These are phyloP conservation scores for Pseudorasbora parva DNA, from an alignment of 2,113 vertebrate genomes.

Conservation along the genomic window DNA sequence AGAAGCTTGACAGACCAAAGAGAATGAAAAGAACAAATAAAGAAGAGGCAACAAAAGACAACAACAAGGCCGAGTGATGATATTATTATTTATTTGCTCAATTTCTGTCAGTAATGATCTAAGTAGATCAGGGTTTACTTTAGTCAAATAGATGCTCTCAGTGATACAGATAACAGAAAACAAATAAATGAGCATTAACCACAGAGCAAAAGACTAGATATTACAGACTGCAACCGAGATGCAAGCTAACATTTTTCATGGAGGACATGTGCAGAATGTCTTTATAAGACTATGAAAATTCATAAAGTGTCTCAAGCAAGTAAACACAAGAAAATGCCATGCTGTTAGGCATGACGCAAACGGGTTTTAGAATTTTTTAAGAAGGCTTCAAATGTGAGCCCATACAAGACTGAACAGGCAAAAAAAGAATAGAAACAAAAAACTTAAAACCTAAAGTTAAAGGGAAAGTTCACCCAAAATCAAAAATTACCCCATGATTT, in stretches of 20 bases:
- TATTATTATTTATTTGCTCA: neutral
- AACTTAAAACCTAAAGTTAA: too few species aligned
- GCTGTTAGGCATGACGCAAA: neutral
- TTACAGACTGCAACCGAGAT: neutral
- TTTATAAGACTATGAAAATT: neutral
- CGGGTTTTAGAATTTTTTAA: neutral
- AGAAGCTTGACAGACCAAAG: neutral
- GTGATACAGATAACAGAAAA: constrained; percentile 1
- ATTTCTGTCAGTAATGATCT: neutral
- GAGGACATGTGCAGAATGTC: neutral
- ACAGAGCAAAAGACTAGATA: constrained; percentile 4
- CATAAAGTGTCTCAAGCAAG: neutral
- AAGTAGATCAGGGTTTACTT: constrained; percentile 15
- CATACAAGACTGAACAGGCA: neutral
- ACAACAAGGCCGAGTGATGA: neutral
- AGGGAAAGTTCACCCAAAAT: too few species aligned
- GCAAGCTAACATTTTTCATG: neutral
- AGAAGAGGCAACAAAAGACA: constrained; percentile 1
- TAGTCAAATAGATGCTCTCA: constrained; percentile 6
- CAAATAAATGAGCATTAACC: neutral
- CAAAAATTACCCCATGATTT: too few species aligned
- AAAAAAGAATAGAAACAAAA: too few species aligned
- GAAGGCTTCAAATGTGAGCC: neutral
- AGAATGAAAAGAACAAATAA: neutral
- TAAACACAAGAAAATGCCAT: too few species aligned